Percentiles rank a stretch among this genome's conserved stretches.
Conservation (phyloP, 2,113 vertebrate species). For the Donacobius atricapilla region DNA sequence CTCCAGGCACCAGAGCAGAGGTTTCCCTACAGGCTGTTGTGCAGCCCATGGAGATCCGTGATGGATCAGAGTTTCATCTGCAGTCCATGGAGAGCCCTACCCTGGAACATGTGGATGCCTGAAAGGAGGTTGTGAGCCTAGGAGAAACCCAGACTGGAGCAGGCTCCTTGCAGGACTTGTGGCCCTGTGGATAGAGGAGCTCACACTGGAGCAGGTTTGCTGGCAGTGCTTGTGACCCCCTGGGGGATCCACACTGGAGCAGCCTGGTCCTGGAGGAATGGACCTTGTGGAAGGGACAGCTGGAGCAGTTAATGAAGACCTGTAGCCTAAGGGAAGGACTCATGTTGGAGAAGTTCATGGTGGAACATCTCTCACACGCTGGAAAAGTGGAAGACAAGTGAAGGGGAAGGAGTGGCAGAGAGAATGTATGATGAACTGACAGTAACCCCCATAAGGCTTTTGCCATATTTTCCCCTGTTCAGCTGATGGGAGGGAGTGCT, state of each 20-base stretch:
- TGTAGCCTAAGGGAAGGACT: accelerated
- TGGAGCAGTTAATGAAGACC: not conserved
- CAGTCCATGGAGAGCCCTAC: accelerated
- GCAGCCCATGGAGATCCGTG: not conserved
- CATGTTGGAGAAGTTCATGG: accelerated
- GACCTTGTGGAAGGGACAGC: not conserved
- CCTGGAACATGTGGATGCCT: accelerated
- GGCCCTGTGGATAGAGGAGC: not conserved
- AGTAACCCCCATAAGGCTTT: not conserved
- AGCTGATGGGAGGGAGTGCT: not conserved
- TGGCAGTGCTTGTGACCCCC: not conserved
- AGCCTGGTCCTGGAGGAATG: not conserved
- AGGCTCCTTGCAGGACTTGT: not conserved
- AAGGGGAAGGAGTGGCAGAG: not conserved
- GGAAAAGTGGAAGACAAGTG: not conserved
- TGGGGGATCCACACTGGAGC: accelerated
- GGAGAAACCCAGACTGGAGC: accelerated
- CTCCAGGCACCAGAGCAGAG: accelerated
- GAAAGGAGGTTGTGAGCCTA: accelerated
- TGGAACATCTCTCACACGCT: accelerated
- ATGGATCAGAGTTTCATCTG: not conserved
- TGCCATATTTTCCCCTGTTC: accelerated
- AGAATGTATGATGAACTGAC: too few relatives aligned
- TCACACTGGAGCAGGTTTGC: not conserved
- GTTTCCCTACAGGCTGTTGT: not conserved